Base-by-base conservation (phyloP, 2,113 vertebrate genomes). In the Vulpes vulpes region DNA sequence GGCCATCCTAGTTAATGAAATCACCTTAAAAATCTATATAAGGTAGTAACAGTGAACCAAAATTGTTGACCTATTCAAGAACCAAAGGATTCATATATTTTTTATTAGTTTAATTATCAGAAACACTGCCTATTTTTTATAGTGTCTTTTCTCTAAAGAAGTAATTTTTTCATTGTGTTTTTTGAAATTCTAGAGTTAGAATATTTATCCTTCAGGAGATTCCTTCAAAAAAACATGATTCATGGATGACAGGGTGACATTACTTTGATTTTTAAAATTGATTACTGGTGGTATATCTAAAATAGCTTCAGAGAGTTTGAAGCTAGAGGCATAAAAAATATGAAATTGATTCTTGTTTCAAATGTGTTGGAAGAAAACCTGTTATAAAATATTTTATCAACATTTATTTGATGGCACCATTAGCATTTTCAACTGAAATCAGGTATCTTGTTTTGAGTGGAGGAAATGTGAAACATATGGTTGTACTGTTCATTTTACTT, bases 401-500 rank as follows among this genome's bases (percentile, higher is more conserved):
- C 8, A 71, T 94, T 62, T 69, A 12, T 74, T 74, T 32, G 4
- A 53, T 91, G 27, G 49, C 43, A 91, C 1, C 30, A 80, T 84
- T 91, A 79, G 38, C 32, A 82, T 93, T 92, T 96, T 87, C 35
- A 91, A 11, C 17, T 96, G 11, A 91, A 94, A 79, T 92, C n/a
- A 89, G 35, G 79, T 74, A n/a, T 74, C 11, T 51, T 92, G 32
- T 79, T 90, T 95, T 67, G 30, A 30, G 51, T 67, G 12, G 19
- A 85, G 11, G 15, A 81, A 76, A 91, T 91, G 22, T 67, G 49
- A 64, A 92, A 49, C 25, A 79, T 84, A 43, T 49, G 27, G 3
- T 71, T 92, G 15, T 84, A 92, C n/a, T 95, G 14, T 91, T 87
- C 23, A 87, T 81, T 84, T 90, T 90, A 87, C 35, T 76, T 97